Evolutionary conservation across 2,113 vertebrate genomes (phyloP), one percentile per base, ranked within the genome.

Genomic region (Ellobius talpinus): DNA sequence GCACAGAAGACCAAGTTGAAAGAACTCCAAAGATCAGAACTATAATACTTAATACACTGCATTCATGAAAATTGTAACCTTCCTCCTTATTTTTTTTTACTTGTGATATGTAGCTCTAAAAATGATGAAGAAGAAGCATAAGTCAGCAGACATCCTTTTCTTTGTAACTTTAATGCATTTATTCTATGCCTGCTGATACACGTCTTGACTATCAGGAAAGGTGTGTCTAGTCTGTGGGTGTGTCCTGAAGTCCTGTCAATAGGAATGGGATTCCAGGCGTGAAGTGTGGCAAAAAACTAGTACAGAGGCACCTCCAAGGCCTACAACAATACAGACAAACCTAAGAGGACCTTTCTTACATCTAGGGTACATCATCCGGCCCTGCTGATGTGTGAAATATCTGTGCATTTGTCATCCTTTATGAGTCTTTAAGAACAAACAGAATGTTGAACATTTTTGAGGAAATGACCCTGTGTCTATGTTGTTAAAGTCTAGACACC

Each of bases 151-250:
- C 52, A 91, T 45, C 21, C n/a, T 21, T 94, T 89, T 84, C 77
- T 95, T 93, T n/a, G 70, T 84, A 74, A 66, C 29, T 94, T 91
- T 74, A 96, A 95, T 85, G 55, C 11, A 93, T 91, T 65, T 93
- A 93, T 93, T 95, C 58, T 8, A 95, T 58, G 79, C 89, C 66
- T 91, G 63, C 50, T 42, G 82, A 82, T 95, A 63, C 14, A 42
- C 72, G 29, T 14, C 45, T 52, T 94, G 52, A 33, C 58, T 58
- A n/a, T 91, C 87, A 88, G 79, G 66, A 96, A 79, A 79, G 84
- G 72, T 17, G 23, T 58, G 29, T 52, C 45, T 31, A 47, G 26
- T 26, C n/a, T 45, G 5, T 70, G 89, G 66, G 66, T 7, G 14
- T 76, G 61, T 7, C 47, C 58, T 79, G 17, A 26, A 70, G 55